Percentiles rank a stretch among this genome's conserved stretches.
phyloP scores from a whole-genome alignment of 2,113 vertebrate genomes.

The Perca flavescens region DNA sequence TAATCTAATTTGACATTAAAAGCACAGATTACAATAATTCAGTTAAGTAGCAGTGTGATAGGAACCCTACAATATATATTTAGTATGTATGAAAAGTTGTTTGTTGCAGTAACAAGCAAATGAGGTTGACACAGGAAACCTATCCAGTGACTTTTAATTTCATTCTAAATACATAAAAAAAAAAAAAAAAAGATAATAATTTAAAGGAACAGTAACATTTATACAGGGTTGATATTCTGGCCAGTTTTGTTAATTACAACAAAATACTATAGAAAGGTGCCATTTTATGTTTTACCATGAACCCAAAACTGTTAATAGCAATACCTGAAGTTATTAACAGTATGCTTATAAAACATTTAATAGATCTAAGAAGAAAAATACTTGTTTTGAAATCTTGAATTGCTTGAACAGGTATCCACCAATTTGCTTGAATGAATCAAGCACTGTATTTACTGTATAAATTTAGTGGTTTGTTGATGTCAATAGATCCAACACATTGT shows the following conservation, averaged over 20 bases:
- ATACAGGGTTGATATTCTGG: slow-evolving; percentile 34
- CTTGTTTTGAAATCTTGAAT: slow-evolving; percentile 62
- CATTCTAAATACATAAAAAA: slow-evolving; percentile 34
- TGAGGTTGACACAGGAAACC: slow-evolving; percentile 86
- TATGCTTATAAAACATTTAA: background rate
- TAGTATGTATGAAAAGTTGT: slow-evolving; percentile 25
- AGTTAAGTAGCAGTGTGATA: slow-evolving; percentile 27
- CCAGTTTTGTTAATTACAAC: slow-evolving; percentile 23
- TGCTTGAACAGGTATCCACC: slow-evolving; percentile 61
- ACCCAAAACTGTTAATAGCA: slow-evolving; percentile 3
- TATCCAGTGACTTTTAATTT: slow-evolving; percentile 85
- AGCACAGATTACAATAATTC: slow-evolving; percentile 12
- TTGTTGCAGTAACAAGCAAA: slow-evolving; percentile 32
- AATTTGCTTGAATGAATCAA: slow-evolving; percentile 77
- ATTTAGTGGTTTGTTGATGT: slow-evolving; percentile 76
- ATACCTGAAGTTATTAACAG: background rate
- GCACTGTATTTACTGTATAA: slow-evolving; percentile 87
- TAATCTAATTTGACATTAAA: slow-evolving; percentile 9
- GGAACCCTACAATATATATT: slow-evolving; percentile 45
- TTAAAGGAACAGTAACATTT: slow-evolving; percentile 57
- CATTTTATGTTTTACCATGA: slow-evolving; percentile 5
- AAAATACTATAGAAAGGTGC: slow-evolving; percentile 13
- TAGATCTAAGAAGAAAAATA: slow-evolving; percentile 5
- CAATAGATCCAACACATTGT: slow-evolving; percentile 72
- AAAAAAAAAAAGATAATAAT: background rate